phyloP scores from a whole-genome alignment of 2,888 invertebrate genomes.

The Parnassius apollo region DNA sequence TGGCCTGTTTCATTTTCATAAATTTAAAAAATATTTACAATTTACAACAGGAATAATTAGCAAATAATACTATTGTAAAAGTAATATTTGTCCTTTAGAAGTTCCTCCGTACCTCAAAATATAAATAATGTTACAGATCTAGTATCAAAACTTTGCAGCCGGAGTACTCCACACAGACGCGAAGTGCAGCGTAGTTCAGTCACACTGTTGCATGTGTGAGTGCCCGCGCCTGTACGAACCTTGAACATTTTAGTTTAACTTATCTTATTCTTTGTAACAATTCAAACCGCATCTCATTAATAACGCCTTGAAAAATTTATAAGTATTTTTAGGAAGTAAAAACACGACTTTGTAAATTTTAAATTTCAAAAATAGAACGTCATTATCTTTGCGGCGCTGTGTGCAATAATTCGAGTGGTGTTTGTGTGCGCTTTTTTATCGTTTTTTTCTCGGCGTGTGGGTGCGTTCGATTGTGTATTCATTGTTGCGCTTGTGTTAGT shows the following conservation, averaged over 20 bases:
- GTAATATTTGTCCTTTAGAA: too few species aligned
- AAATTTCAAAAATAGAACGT: conserved; percentile 43
- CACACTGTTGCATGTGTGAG: conserved; percentile 51
- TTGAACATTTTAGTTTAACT: conserved; percentile 70
- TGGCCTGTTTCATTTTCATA: too few species aligned
- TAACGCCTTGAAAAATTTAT: conserved; percentile 34
- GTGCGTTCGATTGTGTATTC: conserved; percentile 74
- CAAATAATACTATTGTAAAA: too few species aligned
- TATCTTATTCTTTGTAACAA: conserved; percentile 61
- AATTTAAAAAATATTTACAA: too few species aligned
- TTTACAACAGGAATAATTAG: too few species aligned
- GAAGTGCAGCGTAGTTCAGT: conserved; percentile 64
- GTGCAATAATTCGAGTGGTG: conserved; percentile 43
- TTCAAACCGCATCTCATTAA: conserved; percentile 49
- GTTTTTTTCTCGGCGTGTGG: conserved; percentile 78
- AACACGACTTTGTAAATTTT: conserved; percentile 32
- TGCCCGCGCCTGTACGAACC: conserved; percentile 69
- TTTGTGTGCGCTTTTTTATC: conserved; percentile 76
- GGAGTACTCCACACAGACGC: conserved; percentile 55
- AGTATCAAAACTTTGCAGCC: conserved; percentile 36
- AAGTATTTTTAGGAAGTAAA: conserved; percentile 25
- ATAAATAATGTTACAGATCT: conserved; percentile 1
- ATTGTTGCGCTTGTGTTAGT: conserved; percentile 29
- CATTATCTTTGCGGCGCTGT: conserved; percentile 32
- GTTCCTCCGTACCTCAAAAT: background rate